These are phyloP conservation scores for Drosophila atripex DNA, from an alignment of 2,888 invertebrate genomes.

Conservation along the genomic window DNA sequence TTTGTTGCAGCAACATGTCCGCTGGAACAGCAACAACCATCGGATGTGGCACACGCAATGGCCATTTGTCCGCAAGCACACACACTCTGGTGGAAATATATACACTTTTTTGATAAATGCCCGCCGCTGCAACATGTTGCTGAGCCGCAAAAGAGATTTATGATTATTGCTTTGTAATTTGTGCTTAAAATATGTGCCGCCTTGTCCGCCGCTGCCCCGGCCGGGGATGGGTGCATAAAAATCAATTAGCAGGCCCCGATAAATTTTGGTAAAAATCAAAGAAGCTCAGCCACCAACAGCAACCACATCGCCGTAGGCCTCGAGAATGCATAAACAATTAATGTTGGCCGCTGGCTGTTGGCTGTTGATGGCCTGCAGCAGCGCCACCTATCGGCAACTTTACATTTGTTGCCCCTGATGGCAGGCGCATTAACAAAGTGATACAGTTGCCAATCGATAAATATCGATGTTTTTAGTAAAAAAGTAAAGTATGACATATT, in stretches of 20 bases:
- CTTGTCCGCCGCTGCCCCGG: conserved; percentile 46
- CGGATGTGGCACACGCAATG: conserved; percentile 74
- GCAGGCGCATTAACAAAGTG: conserved; percentile 30
- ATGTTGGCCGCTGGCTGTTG: conserved; percentile 44
- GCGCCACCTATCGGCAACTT: conserved; percentile 79
- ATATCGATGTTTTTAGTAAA: neutral
- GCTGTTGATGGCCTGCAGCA: conserved; percentile 70
- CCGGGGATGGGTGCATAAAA: conserved; percentile 56
- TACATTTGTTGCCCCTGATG: conserved; percentile 53
- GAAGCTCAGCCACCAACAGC: conserved; percentile 3
- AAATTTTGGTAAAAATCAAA: too few relatives aligned
- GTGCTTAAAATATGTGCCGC: conserved; percentile 77
- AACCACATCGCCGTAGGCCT: conserved; percentile 7
- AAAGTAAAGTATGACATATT: too few relatives aligned
- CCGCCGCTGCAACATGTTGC: conserved; percentile 63
- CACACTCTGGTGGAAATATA: conserved; percentile 26
- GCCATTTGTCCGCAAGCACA: conserved; percentile 58
- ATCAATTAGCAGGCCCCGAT: conserved; percentile 65
- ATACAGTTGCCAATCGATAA: conserved; percentile 23
- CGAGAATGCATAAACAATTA: conserved; percentile 62
- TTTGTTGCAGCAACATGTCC: conserved; percentile 51
- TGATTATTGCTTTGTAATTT: conserved; percentile 79
- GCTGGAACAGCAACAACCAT: conserved; percentile 58
- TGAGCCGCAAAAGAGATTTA: conserved; percentile 78
- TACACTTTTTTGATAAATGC: conserved; percentile 68